Base-by-base conservation (phyloP, 2,888 invertebrate genomes). In the Pemphredon lugubris region DNA sequence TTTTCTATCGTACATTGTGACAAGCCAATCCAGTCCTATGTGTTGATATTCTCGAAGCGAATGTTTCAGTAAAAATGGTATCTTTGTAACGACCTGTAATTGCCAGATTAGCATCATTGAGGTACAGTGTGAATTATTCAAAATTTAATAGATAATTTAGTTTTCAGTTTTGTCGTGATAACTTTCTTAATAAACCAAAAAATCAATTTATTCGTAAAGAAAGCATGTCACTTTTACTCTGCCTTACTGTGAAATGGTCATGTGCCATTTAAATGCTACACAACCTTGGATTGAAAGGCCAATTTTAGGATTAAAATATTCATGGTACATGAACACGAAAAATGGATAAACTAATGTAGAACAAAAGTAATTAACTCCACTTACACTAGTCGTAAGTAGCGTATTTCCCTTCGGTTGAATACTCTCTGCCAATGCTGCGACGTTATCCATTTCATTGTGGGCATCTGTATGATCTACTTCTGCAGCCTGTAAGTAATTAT, bases 391-490 rank as follows among this genome's bases (percentile, higher is more conserved):
- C 63, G 98, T 97, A 82, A 97, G 96, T 79, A 99, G 92, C 18
- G 99, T 99, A 87, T 97, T 98, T 88, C 99, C 99, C 89, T 97
- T 99, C 1, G 99, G 99, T 90, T 99, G 98, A 88, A 99, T 95
- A 90, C 97, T 96, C 90, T 98, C 96, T 45, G 99, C 99, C 83
- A 98, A 93, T 58, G 96, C 96, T 48, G 98, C 97, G 54, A 97
- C 97, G 91, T 97, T 96, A 89, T 96, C 96, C 87, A 98, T 95
- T 90, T 96, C 92, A 79, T 90, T 93, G 87, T 93, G 93, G 88
- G 93, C 92, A 75, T 92, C 91, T 80, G 93, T 92, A 81, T 92
- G 92, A 85, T 90, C 91, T n/a, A n/a, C n/a, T 65, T 59, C 84
- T 58, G 59, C 73, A 66, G 74, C 77, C 80, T 81, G 3, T 48